Evolutionary conservation across 1,140 invertebrate genomes (phyloP), one percentile per base, ranked within the genome.

Genomic region (Heliconius nattereri): DNA sequence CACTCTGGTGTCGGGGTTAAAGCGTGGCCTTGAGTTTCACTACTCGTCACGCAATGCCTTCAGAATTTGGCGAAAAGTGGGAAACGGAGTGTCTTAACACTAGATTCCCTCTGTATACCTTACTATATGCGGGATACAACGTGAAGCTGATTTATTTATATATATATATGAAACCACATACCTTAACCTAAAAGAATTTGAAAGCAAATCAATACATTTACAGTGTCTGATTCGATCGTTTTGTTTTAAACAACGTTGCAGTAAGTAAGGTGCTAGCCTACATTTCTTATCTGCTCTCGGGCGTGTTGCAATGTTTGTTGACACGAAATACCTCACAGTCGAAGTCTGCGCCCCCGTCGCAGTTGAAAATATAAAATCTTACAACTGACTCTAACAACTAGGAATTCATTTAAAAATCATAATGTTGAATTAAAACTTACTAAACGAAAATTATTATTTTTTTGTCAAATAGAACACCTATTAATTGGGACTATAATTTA

Each of bases 261-360:
- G 45, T 75, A 70, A 54, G 76, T 80, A 81, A 85, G 80, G 82
- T 79, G 81, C 79, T 85, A 86, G 87, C 86, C 85, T 78, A 89
- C 86, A 85, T 88, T 81, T 79, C 79, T 86, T 86, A 87, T 84
- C 83, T 73, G 45, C 40, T 78, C 73, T 37, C 13, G 35, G 71
- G n/a, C 23, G 26, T 80, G 79, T 72, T 54, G 79, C 75, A 81
- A 81, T 75, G 70, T 78, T 81, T 77, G 72, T 81, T 77, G 79
- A 77, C 71, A 81, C 72, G 49, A 66, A 77, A 76, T 66, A 54
- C 45, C 52, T 75, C 23, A 75, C 26, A 66, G 11, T 66, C 23
- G 60, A 29, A 3, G 26, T 66, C 60, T 66, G 8, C 23, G 60
- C 26, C n/a, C 26, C 3, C 26, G 60, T 66, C 60, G 60, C 5